Base-by-base conservation (phyloP, 2,113 vertebrate genomes). In the Malurus elegans region DNA sequence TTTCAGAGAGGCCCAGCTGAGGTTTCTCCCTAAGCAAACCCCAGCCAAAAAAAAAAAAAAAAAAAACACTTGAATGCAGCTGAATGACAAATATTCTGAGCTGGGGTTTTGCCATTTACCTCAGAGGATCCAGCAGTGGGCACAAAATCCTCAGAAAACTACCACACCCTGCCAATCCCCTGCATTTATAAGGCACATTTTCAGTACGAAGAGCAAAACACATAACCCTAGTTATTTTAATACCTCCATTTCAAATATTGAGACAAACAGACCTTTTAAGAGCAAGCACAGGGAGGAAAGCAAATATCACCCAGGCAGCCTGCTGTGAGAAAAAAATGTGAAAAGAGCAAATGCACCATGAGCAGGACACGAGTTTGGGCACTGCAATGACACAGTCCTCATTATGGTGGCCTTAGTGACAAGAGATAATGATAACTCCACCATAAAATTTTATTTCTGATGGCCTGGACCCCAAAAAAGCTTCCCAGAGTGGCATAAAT, bases 381-480 rank as follows among this genome's bases (percentile, higher is more conserved):
- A 34, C 12, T 50, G 15, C 19, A 83, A 4, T 5, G 4, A 34
- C 29, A 75, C 6, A 14, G 21, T 14, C 13, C 20, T 70, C 42
- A 47, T 54, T 31, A 25, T 5, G 5, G 16, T 40, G 34, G 10
- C n/a, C 18, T 38, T 61, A 45, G 29, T 53, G 20, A 29, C 21
- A 31, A 0, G 0, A 86, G 26, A 7, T 11, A 38, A 6, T 14
- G 51, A 75, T 10, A 79, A 69, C 15, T 60, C 34, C 9, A 56
- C 5, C 24, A 31, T 2, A 36, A 60, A 5, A 21, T 23, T 74
- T 62, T 45, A 24, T 8, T 51, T 89, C 40, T 64, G 5, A 6
- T 28, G 25, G 6, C 8, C 15, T n/a, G 14, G 11, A 8, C 4
- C 14, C 10, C 15, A 2, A 2, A 3, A 67, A 81, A 16, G 1